Evolutionary conservation across 2,113 vertebrate species (phyloP).

Genomic region (Struthidea cinerea): DNA sequence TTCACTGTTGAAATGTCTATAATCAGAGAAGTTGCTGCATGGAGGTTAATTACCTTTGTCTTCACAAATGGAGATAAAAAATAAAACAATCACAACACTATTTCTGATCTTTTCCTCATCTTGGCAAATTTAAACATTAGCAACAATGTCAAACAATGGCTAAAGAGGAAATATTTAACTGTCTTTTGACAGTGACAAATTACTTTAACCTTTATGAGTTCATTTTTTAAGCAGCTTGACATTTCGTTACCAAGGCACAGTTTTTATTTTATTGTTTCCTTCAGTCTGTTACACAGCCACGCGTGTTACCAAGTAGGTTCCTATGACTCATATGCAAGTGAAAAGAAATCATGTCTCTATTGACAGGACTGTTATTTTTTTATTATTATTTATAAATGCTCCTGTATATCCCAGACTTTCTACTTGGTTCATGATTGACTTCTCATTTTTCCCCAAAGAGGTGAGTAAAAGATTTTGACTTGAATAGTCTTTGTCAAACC

Average conservation of each 20-base stretch:
- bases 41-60: not conserved
- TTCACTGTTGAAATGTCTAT: not conserved
- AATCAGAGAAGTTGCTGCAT: not conserved
- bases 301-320: not conserved
- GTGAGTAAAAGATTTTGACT: not conserved
- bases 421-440: not conserved
- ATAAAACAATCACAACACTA: not conserved
- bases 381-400: not conserved
- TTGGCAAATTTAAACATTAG: not conserved
- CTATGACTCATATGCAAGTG: conserved; percentile 8
- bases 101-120: not conserved
- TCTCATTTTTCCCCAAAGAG: not conserved
- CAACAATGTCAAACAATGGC: not conserved
- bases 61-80: not conserved
- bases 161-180: conserved; percentile 21
- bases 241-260: not conserved
- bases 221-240: not conserved
- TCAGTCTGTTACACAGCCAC: not conserved
- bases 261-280: conserved; percentile 7
- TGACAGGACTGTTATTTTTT: not conserved
- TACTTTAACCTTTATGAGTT: not conserved
- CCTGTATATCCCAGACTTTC: not conserved
- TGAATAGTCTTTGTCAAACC: not conserved
- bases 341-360: not conserved
- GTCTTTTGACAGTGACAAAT: conserved; percentile 25